Evolutionary conservation across 2,888 invertebrate genomes (phyloP), one percentile per base, ranked within the genome.

Genomic region (Cenopis cana): DNA sequence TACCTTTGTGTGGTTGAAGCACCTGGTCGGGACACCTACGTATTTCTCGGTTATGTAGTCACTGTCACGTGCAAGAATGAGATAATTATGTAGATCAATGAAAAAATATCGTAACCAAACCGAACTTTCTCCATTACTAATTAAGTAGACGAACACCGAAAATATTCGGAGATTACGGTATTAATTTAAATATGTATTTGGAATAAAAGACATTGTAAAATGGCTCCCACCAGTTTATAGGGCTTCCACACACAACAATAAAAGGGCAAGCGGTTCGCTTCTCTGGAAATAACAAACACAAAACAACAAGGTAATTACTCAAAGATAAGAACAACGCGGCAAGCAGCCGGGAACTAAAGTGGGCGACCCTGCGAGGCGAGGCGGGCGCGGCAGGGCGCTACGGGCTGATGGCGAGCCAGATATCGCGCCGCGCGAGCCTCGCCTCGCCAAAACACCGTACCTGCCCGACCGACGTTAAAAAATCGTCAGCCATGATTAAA

Each of bases 271-370:
- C 76, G 75, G 77, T 78, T 78, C 75, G 73, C 76, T 80, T 77
- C 78, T 77, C 77, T 76, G 80, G 84, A 82, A 86, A 86, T 85
- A 84, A 85, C 83, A 81, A 71, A 78, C 77, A 86, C 82, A 85
- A 85, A 88, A 88, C 85, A 85, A 84, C 83, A 83, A 85, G 82
- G 84, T 87, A 87, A 88, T 88, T 87, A 88, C 85, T 87, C 85
- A 88, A 85, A 88, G 88, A 89, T 87, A 89, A 87, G 87, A 86
- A 81, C 82, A 85, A 82, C 84, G 83, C 84, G 84, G 83, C 82
- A 81, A 79, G 82, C 80, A 79, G 82, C 80, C 81, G 78, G 79
- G 67, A 73, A 74, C 72, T 74, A 85, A 86, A 85, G 84, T 82
- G 81, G 78, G 80, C 83, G 81, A 84, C 82, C 80, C 81, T 79